Evolutionary conservation across 2,797 vertebrate genomes (phyloP).

Genomic region (Diceros bicornis): DNA sequence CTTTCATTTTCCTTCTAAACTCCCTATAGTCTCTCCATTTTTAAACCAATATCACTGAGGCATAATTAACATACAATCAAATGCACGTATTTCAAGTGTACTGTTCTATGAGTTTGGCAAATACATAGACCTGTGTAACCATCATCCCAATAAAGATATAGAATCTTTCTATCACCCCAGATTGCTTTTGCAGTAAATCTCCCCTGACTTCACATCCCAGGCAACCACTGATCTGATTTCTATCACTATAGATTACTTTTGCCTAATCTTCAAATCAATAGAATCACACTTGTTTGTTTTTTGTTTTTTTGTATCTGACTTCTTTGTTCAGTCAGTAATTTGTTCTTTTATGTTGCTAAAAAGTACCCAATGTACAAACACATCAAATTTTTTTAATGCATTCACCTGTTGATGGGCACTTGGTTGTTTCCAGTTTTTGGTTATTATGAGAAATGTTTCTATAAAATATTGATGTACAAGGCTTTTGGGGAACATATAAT

Average conservation of each 20-base stretch:
- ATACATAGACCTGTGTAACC: neutral
- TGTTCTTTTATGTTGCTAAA: neutral
- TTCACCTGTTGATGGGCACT: neutral
- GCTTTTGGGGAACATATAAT: neutral
- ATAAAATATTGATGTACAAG: neutral
- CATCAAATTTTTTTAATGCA: neutral
- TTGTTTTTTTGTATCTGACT: too few relatives aligned
- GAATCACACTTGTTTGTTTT: neutral
- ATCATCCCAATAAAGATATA: neutral
- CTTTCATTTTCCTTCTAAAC: neutral
- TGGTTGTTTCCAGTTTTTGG: neutral
- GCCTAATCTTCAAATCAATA: neutral
- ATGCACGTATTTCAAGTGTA: neutral
- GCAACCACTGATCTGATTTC: neutral
- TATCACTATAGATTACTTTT: neutral
- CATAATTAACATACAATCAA: neutral
- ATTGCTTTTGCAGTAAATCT: neutral
- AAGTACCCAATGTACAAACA: neutral
- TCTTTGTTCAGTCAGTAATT: neutral
- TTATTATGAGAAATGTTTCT: neutral
- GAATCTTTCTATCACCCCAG: neutral
- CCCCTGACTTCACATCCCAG: neutral
- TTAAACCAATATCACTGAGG: neutral
- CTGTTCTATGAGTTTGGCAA: neutral
- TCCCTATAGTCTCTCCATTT: neutral